A percentile compares a stretch with the other conserved stretches of the same genome.
Conservation (phyloP, 2,888 invertebrate genomes). For the Amphiduros pacificus region DNA sequence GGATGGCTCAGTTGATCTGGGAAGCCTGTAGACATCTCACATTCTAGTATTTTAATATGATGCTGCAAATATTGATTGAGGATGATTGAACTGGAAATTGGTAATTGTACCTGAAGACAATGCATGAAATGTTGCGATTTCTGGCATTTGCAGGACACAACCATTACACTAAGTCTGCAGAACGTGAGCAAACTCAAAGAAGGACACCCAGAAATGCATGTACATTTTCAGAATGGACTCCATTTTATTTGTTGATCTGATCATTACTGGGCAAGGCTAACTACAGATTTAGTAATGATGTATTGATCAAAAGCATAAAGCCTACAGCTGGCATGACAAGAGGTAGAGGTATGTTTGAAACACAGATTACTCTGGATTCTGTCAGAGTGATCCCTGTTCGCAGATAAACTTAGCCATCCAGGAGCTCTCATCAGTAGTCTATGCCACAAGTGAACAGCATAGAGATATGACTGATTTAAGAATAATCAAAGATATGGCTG, state of each 20-base stretch:
- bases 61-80: slow-evolving; percentile 29
- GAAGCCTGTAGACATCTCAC: too few relatives aligned
- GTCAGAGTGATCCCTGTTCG: slow-evolving; percentile 25
- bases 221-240: slow-evolving; percentile 21
- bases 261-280: slow-evolving; percentile 35
- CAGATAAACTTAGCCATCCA: slow-evolving; percentile 26
- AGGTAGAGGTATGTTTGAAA: slow-evolving; percentile 18
- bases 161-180: slow-evolving; percentile 35
- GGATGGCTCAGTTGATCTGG: too few relatives aligned
- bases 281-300: slow-evolving; percentile 37
- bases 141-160: slow-evolving; percentile 35
- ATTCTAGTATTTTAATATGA: slow-evolving; percentile 35
- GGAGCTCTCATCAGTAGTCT: slow-evolving; percentile 11
- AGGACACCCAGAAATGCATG: slow-evolving; percentile 27
- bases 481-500: slow-evolving; percentile 24
- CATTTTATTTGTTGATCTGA: slow-evolving; percentile 30
- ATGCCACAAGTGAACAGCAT: slow-evolving; percentile 15
- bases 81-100: slow-evolving; percentile 21
- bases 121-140: slow-evolving; percentile 23
- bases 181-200: slow-evolving; percentile 33
- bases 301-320: slow-evolving; percentile 34
- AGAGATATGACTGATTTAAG: slow-evolving; percentile 21
- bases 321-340: slow-evolving; percentile 28
- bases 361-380: slow-evolving; percentile 23
- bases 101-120: slow-evolving; percentile 19